Evolutionary conservation across 1,140 invertebrate species (phyloP).

Genomic region (Aricia agestis): DNA sequence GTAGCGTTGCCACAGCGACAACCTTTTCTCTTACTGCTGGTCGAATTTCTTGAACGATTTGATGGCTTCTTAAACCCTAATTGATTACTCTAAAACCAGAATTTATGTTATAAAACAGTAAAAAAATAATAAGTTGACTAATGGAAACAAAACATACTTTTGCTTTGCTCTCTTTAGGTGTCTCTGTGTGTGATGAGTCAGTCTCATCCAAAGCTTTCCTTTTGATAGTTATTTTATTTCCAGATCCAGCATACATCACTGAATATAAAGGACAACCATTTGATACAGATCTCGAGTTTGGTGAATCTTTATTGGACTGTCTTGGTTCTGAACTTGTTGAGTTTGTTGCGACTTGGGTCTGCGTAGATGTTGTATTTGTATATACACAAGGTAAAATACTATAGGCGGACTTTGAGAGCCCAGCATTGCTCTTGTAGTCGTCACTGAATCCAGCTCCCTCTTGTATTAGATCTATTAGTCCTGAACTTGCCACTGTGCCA

Average conservation of each 20-base stretch:
- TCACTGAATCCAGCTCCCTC: conserved; percentile 88
- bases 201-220: conserved; percentile 81
- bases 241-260: conserved; percentile 85
- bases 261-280: conserved; percentile 86
- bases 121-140: conserved; percentile 16
- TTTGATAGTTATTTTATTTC: conserved; percentile 90
- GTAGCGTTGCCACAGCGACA: conserved; percentile 95
- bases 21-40: conserved; percentile 80
- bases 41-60: conserved; percentile 63
- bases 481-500: conserved; percentile 74
- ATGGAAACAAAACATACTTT: conserved; percentile 23
- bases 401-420: conserved; percentile 82
- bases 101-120: conserved; percentile 2
- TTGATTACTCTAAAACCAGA: conserved; percentile 50
- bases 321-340: conserved; percentile 57
- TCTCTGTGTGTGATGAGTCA: conserved; percentile 46
- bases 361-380: conserved; percentile 81
- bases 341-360: conserved; percentile 76
- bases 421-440: conserved; percentile 83
- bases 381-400: conserved; percentile 85
- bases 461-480: conserved; percentile 84
- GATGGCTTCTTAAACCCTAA: conserved; percentile 75
- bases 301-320: conserved; percentile 56
- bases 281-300: conserved; percentile 78
- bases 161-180: conserved; percentile 58